These are phyloP conservation scores for Zosterops hypoxanthus DNA, from an alignment of 2,113 vertebrate genomes.

Conservation along the genomic window DNA sequence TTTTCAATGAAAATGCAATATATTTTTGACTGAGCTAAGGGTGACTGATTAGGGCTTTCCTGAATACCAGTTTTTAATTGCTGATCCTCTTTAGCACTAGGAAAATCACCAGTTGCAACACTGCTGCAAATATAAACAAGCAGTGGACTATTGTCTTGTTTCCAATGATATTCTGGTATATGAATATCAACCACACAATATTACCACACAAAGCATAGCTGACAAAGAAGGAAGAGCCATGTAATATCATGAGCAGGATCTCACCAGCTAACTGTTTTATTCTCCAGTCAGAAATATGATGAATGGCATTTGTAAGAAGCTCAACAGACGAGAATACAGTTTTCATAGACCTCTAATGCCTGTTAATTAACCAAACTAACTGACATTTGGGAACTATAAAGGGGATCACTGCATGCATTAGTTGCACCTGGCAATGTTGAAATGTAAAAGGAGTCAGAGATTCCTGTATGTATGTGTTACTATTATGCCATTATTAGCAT, in stretches of 20 bases:
- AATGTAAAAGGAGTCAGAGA: neutral
- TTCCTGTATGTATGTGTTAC: neutral
- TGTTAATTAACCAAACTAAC: neutral
- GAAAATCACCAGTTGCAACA: neutral
- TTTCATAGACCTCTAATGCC: neutral
- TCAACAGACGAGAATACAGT: neutral
- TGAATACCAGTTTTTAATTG: neutral
- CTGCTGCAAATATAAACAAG: neutral
- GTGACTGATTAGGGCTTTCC: neutral
- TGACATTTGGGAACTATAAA: neutral
- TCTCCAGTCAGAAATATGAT: neutral
- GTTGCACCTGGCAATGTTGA: neutral
- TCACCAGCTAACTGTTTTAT: neutral
- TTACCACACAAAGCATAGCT: neutral
- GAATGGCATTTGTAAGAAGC: neutral
- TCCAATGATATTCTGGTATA: neutral
- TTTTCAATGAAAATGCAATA: neutral
- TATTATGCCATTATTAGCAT: neutral
- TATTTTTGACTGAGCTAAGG: neutral
- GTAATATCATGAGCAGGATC: neutral
- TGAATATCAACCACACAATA: too few relatives aligned
- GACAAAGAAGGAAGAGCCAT: neutral
- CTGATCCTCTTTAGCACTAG: neutral
- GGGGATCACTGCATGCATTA: neutral
- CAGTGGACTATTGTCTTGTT: neutral